Conservation (phyloP, 2,113 vertebrate genomes). For the Hippocampus guttulatus region DNA sequence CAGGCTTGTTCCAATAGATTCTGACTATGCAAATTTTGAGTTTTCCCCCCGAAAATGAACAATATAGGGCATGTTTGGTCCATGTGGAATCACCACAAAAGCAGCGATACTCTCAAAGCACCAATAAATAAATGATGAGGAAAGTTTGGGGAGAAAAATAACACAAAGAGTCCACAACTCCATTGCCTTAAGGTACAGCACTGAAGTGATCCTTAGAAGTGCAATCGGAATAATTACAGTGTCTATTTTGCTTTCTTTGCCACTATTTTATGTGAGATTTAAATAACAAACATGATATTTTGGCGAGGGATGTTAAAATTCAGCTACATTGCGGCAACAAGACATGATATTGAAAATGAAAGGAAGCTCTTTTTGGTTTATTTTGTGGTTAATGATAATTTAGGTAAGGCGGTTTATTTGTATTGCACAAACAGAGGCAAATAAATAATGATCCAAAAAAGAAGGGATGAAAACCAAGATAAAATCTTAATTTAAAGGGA, state of each 20-base stretch:
- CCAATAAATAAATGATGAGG: constrained; percentile 65
- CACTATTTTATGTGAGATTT: constrained; percentile 35
- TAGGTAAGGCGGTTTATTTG: neutral
- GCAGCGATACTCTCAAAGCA: constrained; percentile 32
- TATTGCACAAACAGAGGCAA: neutral
- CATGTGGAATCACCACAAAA: constrained; percentile 29
- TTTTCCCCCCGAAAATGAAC: neutral
- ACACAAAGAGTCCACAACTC: constrained; percentile 30
- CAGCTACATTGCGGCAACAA: neutral
- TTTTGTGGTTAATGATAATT: neutral
- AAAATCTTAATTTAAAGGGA: neutral
- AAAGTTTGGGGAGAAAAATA: constrained; percentile 45
- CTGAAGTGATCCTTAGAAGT: constrained; percentile 27
- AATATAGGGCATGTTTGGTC: constrained; percentile 15
- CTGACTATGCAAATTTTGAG: neutral
- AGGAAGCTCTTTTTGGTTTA: neutral
- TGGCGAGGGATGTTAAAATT: constrained; percentile 14
- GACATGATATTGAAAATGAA: neutral
- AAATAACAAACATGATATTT: constrained; percentile 26
- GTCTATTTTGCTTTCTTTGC: neutral
- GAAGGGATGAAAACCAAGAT: neutral
- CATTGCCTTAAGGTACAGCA: constrained; percentile 35
- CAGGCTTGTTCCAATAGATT: neutral
- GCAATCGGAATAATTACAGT: constrained; percentile 27
- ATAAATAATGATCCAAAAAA: neutral